phyloP scores from a whole-genome alignment of 2,888 invertebrate species.

The Blera fallax region DNA sequence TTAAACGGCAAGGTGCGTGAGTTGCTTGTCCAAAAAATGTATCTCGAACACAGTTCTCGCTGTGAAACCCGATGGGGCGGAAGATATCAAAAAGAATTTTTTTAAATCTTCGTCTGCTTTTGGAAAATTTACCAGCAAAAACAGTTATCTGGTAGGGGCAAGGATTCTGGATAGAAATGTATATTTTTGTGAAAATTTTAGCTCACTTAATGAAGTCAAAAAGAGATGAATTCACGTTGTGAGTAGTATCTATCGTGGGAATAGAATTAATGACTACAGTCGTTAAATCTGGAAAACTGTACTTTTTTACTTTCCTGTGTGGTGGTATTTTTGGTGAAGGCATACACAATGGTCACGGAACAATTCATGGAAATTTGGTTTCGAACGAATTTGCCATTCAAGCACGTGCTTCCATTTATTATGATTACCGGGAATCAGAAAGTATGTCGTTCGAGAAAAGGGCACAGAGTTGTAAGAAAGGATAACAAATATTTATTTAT shows the following conservation, averaged over 20 bases:
- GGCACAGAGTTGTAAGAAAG: too few species aligned
- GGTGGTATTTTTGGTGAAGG: neutral
- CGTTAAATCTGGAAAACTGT: neutral
- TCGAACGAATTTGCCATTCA: neutral
- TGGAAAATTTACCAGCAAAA: neutral
- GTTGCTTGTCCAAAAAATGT: conserved; percentile 2
- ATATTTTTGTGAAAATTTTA: neutral
- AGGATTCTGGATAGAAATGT: neutral
- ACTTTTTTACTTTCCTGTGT: neutral
- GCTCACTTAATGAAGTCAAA: neutral
- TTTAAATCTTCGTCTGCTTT: neutral
- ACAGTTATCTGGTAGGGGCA: neutral
- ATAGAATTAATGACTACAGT: neutral
- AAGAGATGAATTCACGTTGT: neutral
- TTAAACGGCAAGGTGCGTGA: conserved; percentile 9
- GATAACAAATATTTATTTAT: too few species aligned
- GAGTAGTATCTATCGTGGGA: neutral
- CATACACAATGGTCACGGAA: neutral
- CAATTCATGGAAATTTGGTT: neutral
- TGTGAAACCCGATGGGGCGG: neutral
- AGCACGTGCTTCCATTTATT: neutral
- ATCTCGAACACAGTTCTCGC: neutral
- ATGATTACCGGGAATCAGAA: neutral
- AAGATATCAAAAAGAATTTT: conserved; percentile 1
- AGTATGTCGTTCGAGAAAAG: neutral